phyloP scores from a whole-genome alignment of 2,888 invertebrate genomes.

The Troglohyphantes excavatus region DNA sequence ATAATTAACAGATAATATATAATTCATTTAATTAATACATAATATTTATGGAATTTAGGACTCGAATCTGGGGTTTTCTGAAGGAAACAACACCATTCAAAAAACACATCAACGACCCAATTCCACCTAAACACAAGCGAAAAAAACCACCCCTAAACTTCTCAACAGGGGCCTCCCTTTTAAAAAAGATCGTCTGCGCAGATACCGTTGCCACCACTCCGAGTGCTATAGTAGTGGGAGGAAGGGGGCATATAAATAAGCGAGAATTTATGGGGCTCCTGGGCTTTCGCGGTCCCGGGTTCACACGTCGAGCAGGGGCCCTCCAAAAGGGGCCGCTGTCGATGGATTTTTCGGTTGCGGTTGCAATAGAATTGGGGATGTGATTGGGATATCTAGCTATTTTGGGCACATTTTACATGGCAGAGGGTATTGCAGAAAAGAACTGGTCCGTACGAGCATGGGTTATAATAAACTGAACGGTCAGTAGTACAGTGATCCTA shows the following conservation, averaged over 20 bases:
- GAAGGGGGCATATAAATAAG: conserved; percentile 31
- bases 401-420: not conserved
- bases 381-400: not conserved
- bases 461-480: too few species aligned
- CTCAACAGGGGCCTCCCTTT: conserved; percentile 28
- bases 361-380: not conserved
- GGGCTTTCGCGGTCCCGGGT: conserved; percentile 55
- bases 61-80: too few species aligned
- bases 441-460: too few species aligned
- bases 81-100: not conserved
- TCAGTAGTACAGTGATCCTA: too few species aligned
- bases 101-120: not conserved
- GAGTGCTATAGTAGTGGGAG: conserved; percentile 7
- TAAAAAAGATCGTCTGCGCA: conserved; percentile 20
- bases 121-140: not conserved
- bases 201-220: not conserved
- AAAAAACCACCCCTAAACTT: conserved; percentile 17
- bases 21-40: too few species aligned
- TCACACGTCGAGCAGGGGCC: conserved; percentile 49
- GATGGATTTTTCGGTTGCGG: not conserved
- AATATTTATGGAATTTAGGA: too few species aligned
- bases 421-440: too few species aligned
- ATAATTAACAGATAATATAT: too few species aligned
- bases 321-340: not conserved
- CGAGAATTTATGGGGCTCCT: conserved; percentile 58